Conservation (phyloP, 53 echinoderm and acorn worm species). For the Apostichopus leukothele region DNA sequence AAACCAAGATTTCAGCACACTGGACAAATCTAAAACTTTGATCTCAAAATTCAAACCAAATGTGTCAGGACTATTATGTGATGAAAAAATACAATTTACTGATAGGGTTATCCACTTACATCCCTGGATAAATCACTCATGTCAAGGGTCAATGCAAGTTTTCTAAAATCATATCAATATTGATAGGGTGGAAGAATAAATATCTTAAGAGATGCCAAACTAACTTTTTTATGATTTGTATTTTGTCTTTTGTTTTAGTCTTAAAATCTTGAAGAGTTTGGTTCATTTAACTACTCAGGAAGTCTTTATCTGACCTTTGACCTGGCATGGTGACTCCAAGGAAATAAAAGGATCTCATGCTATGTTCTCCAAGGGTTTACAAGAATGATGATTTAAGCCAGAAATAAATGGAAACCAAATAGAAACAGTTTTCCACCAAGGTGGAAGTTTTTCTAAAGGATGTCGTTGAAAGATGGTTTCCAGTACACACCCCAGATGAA, state of each 20-base stretch:
- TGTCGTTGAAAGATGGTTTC: neutral
- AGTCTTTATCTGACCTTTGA: slow-evolving; percentile 24
- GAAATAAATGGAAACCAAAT: neutral
- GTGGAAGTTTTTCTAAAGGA: neutral
- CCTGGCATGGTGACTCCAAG: neutral
- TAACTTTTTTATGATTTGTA: neutral
- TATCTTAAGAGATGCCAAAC: neutral
- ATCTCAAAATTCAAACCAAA: slow-evolving; percentile 37
- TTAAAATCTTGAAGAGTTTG: neutral
- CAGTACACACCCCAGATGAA: neutral
- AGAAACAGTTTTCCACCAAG: neutral
- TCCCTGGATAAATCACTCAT: slow-evolving; percentile 13
- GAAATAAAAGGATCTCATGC: neutral
- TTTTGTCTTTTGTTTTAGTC: neutral
- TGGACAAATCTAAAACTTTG: slow-evolving; percentile 20
- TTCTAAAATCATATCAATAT: slow-evolving; percentile 11
- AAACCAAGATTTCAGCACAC: neutral
- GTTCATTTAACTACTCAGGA: slow-evolving; percentile 1
- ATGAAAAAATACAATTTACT: slow-evolving; percentile 32
- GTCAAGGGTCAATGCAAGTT: slow-evolving; percentile 5
- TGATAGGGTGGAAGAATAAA: neutral
- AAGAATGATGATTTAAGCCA: neutral
- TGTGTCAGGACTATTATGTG: neutral
- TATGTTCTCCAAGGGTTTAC: neutral
- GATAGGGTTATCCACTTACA: slow-evolving; percentile 18